A percentile compares a stretch with the other conserved stretches of the same genome.
These are phyloP conservation scores for Psophia crepitans DNA, from an alignment of 2,113 vertebrate genomes.

Conservation along the genomic window DNA sequence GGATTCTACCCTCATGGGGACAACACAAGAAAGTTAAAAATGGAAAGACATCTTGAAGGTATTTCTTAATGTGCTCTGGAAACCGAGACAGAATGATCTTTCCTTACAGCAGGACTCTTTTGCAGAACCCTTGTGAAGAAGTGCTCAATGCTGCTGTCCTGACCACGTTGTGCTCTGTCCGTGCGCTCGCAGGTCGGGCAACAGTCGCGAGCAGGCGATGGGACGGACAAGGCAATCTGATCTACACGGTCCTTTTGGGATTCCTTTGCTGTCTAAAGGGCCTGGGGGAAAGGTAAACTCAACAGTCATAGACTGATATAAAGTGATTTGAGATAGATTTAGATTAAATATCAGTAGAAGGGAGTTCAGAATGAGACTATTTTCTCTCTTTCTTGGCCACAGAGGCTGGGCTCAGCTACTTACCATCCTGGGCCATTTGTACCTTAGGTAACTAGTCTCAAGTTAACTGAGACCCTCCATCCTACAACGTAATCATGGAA, in stretches of 20 bases:
- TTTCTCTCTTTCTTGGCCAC: background rate
- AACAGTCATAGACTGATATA: background rate
- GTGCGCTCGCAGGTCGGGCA: rapidly evolving
- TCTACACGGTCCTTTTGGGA: background rate
- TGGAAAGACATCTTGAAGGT: background rate
- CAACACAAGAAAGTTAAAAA: background rate
- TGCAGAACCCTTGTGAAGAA: background rate
- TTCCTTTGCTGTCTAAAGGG: background rate
- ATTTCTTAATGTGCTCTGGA: background rate
- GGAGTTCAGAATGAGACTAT: background rate
- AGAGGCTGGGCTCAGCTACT: background rate
- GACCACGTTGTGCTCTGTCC: rapidly evolving
- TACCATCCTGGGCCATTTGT: background rate
- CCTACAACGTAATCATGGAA: background rate
- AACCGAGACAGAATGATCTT: background rate
- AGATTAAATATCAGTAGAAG: background rate
- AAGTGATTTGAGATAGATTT: background rate
- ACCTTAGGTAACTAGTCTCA: background rate
- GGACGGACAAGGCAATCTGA: background rate
- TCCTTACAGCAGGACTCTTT: background rate
- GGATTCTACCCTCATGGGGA: background rate
- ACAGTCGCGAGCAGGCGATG: rapidly evolving
- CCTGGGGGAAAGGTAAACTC: background rate
- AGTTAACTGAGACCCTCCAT: background rate
- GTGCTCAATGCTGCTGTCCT: background rate